Conservation (phyloP, 1,140 invertebrate genomes). For the Centruroides vittatus region DNA sequence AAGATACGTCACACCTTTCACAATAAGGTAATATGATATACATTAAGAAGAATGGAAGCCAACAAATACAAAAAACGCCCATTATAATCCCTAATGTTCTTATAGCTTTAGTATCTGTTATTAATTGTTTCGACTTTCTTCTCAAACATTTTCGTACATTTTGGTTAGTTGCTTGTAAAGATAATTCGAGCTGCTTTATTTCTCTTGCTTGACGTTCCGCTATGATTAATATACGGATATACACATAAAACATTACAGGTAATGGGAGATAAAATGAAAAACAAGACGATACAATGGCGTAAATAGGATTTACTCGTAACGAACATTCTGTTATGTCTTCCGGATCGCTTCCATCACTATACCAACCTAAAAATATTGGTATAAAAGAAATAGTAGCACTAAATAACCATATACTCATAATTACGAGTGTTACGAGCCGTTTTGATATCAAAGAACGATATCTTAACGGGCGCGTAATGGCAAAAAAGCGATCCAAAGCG, state of each 20-base stretch:
- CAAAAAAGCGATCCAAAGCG: conserved; percentile 62
- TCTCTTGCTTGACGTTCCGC: conserved; percentile 20
- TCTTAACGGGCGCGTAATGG: conserved; percentile 77
- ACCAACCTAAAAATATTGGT: conserved; percentile 74
- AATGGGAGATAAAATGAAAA: conserved; percentile 81
- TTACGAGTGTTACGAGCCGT: conserved; percentile 62
- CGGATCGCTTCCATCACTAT: conserved; percentile 27
- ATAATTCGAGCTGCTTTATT: conserved; percentile 18
- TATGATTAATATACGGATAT: conserved; percentile 69
- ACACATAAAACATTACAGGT: conserved; percentile 73
- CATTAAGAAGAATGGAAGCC: conserved; percentile 91
- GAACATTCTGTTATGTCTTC: background rate
- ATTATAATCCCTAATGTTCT: conserved; percentile 90
- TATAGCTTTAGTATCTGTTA: conserved; percentile 53
- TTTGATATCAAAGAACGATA: conserved; percentile 77
- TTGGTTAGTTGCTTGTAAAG: conserved; percentile 4
- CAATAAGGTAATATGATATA: conserved; percentile 68
- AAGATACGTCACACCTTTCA: conserved; percentile 37
- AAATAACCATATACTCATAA: conserved; percentile 69
- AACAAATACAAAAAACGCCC: conserved; percentile 86
- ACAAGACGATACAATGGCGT: conserved; percentile 50
- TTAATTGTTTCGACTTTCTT: conserved; percentile 16
- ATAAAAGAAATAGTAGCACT: conserved; percentile 77
- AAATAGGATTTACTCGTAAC: conserved; percentile 52
- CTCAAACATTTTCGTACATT: conserved; percentile 2